phyloP scores from a whole-genome alignment of 2,888 invertebrate genomes.

The Amphiduros pacificus region DNA sequence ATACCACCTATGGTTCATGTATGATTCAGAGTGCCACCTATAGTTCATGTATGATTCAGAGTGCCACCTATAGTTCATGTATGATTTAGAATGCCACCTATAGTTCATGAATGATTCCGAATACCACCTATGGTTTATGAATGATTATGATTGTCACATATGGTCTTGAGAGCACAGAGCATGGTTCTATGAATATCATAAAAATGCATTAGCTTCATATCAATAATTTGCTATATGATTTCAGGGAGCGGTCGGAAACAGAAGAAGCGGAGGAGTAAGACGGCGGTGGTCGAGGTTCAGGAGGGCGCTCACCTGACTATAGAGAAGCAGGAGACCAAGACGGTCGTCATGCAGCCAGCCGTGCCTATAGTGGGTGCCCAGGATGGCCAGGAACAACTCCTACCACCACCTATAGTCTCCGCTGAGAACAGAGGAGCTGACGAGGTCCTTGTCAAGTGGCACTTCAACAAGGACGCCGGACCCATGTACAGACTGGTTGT shows the following conservation, averaged over 20 bases:
- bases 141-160: no score
- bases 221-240: neutral
- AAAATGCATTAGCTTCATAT: no score
- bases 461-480: slow-evolving; percentile 38
- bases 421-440: slow-evolving; percentile 43
- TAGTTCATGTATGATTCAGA: no score
- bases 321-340: neutral
- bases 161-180: no score
- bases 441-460: slow-evolving; percentile 48
- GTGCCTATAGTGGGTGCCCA: slow-evolving; percentile 17
- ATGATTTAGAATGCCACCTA: no score
- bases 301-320: slow-evolving; percentile 22
- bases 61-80: no score
- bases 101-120: no score
- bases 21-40: no score
- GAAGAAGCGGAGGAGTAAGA: slow-evolving; percentile 11
- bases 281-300: slow-evolving; percentile 24
- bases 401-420: slow-evolving; percentile 52
- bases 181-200: no score
- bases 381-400: slow-evolving; percentile 24
- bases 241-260: neutral
- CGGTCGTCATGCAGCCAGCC: slow-evolving; percentile 1
- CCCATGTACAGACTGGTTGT: slow-evolving; percentile 45
- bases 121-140: no score
- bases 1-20: no score